phyloP scores from a whole-genome alignment of 2,113 vertebrate species.

The Phaethon lepturus region DNA sequence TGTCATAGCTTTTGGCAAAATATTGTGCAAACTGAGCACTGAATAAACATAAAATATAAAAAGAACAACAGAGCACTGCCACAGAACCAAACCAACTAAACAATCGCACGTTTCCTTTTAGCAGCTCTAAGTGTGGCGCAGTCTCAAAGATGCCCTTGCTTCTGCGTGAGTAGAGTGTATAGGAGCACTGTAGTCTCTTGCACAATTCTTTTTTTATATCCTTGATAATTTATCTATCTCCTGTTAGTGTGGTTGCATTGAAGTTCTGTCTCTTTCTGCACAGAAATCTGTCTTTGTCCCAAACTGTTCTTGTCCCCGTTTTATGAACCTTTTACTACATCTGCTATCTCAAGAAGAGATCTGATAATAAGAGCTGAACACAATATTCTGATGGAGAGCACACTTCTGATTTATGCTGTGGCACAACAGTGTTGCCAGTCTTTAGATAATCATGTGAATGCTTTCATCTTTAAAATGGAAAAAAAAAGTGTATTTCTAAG shows the following conservation, averaged over 20 bases:
- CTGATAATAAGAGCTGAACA: slow-evolving; percentile 34
- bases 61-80: neutral
- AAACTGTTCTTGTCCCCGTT: slow-evolving; percentile 29
- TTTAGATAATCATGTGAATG: slow-evolving; percentile 30
- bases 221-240: neutral
- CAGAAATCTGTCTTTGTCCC: slow-evolving; percentile 20
- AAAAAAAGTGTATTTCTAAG: neutral
- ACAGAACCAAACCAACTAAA: neutral
- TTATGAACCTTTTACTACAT: slow-evolving; percentile 36
- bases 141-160: neutral
- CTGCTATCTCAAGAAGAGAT: slow-evolving; percentile 43
- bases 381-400: slow-evolving; percentile 10
- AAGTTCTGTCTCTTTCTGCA: neutral
- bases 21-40: neutral
- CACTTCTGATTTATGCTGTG: neutral
- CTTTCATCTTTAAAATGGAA: neutral
- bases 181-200: neutral
- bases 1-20: neutral
- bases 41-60: neutral
- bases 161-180: neutral
- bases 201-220: neutral
- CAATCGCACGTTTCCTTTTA: neutral
- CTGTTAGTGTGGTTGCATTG: neutral
- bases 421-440: neutral
- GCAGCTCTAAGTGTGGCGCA: neutral